A percentile compares a stretch with the other conserved stretches of the same genome.
Conservation (phyloP, 2,113 vertebrate species). For the Dinomys branickii region DNA sequence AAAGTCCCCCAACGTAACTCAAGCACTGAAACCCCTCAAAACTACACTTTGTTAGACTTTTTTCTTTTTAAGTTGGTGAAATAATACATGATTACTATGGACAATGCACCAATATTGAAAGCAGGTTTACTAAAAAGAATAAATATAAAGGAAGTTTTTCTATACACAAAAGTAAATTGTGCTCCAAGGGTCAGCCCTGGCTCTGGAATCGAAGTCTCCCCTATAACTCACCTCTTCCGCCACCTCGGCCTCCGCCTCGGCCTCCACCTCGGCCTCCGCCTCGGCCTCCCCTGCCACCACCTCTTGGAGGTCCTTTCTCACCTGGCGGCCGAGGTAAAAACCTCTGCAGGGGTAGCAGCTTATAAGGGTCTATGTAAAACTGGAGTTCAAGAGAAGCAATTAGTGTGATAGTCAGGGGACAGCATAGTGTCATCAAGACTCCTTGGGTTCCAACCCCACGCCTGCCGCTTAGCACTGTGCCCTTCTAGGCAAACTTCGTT, state of each 20-base stretch:
- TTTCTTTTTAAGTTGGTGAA: not conserved
- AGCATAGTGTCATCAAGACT: not conserved
- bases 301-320: constrained; percentile 94
- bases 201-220: not conserved
- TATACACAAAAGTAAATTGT: not conserved
- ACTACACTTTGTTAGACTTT: not conserved
- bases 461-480: not conserved
- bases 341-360: constrained; percentile 95
- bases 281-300: constrained; percentile 91
- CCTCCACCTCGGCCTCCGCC: constrained; percentile 91
- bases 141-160: not conserved
- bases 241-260: constrained; percentile 88
- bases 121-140: constrained; percentile 4
- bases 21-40: constrained; percentile 2
- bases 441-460: not conserved
- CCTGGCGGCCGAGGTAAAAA: constrained; percentile 97
- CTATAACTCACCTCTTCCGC: constrained; percentile 86
- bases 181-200: not conserved
- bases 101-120: not conserved
- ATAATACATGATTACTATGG: not conserved
- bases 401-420: not conserved
- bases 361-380: constrained; percentile 98
- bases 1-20: constrained; percentile 4
- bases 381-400: constrained; percentile 74
- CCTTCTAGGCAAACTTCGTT: not conserved